Percentiles rank a stretch among this genome's conserved stretches.
Conservation (phyloP, 2,113 vertebrate genomes). For the Nothobranchius furzeri region DNA sequence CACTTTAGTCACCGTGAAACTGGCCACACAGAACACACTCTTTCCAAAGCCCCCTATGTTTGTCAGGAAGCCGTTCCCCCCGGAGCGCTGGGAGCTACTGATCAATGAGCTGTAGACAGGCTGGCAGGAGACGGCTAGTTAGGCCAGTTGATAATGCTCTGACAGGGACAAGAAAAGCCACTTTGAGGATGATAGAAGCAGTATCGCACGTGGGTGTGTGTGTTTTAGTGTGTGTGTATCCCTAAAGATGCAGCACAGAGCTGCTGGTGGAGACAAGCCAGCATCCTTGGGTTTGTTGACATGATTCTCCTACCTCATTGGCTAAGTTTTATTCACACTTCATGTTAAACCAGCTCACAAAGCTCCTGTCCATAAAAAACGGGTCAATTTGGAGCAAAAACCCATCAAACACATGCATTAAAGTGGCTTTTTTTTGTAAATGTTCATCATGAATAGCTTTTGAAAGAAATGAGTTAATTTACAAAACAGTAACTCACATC, state of each 20-base stretch:
- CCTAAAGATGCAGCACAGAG: neutral
- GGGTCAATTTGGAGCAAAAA: too few relatives aligned
- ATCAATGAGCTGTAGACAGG: conserved; percentile 58
- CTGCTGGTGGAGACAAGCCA: conserved; percentile 1
- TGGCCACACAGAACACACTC: conserved; percentile 41
- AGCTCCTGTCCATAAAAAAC: neutral
- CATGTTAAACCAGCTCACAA: neutral
- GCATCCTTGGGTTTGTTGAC: conserved; percentile 3
- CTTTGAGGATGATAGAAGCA: conserved; percentile 14
- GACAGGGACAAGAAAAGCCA: conserved; percentile 17
- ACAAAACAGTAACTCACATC: neutral
- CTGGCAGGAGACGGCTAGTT: conserved; percentile 31
- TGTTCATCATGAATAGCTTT: too few relatives aligned
- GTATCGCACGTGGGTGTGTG: neutral
- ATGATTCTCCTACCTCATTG: neutral
- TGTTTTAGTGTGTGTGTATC: neutral
- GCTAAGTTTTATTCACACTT: neutral
- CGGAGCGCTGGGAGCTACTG: conserved; percentile 3
- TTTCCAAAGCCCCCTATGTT: conserved; percentile 33
- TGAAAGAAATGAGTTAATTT: neutral
- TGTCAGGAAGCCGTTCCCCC: conserved; percentile 61
- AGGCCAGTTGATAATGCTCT: conserved; percentile 29
- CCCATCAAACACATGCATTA: too few relatives aligned
- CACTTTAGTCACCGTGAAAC: conserved; percentile 18
- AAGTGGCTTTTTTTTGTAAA: too few relatives aligned